These are phyloP conservation scores for Spondyliosoma cantharus DNA, from an alignment of 2,797 vertebrate species.

Conservation along the genomic window DNA sequence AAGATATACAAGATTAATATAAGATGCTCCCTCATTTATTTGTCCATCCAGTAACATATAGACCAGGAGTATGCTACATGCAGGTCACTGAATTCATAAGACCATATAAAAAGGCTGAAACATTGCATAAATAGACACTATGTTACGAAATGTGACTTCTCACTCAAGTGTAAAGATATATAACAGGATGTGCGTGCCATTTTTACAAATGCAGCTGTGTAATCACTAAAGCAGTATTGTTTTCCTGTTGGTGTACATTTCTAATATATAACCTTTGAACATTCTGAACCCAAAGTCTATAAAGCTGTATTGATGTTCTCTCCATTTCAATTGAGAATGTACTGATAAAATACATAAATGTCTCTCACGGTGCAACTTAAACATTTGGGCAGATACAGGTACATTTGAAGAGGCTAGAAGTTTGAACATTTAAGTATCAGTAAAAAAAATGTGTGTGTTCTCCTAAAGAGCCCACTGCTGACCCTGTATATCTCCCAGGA, in stretches of 20 bases:
- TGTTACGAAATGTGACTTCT: neutral
- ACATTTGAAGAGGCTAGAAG: neutral
- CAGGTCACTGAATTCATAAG: slow-evolving; percentile 17
- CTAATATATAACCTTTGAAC: neutral
- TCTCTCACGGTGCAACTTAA: neutral
- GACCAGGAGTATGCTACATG: neutral
- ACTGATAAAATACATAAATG: neutral
- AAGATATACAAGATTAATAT: neutral
- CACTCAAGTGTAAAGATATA: slow-evolving; percentile 16
- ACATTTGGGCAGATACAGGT: slow-evolving; percentile 1
- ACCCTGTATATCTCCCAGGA: slow-evolving; percentile 7
- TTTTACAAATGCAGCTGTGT: slow-evolving; percentile 29
- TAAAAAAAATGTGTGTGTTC: slow-evolving; percentile 19
- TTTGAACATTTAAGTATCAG: slow-evolving; percentile 2
- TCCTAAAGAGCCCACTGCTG: neutral
- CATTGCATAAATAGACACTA: neutral
- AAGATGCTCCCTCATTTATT: neutral
- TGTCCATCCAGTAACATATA: neutral
- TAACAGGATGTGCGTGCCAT: slow-evolving; percentile 5
- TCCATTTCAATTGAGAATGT: neutral
- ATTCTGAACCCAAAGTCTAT: neutral
- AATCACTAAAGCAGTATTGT: neutral
- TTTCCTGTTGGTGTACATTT: neutral
- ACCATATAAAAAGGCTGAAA: neutral
- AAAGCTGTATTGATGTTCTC: neutral